Evolutionary conservation across 1,140 invertebrate species (phyloP).

Genomic region (Scaptomyza hsui): DNA sequence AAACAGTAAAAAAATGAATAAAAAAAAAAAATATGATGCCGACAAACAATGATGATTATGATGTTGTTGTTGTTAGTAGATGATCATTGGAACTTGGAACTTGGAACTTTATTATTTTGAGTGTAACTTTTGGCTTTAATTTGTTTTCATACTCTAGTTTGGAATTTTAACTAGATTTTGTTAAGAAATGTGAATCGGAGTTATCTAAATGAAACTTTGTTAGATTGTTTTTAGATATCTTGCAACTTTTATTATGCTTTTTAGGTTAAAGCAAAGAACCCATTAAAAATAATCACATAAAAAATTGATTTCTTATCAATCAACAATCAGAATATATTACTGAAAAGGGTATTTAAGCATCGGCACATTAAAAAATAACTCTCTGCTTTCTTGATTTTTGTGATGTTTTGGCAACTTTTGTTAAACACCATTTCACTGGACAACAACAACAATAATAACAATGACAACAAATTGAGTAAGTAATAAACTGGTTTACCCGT

Average conservation of each 20-base stretch:
- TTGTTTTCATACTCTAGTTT: conserved; percentile 10
- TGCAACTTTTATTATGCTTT: neutral
- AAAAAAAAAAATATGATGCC: conserved; percentile 3
- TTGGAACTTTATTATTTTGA: conserved; percentile 9
- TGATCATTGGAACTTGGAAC: conserved; percentile 36
- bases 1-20: conserved; percentile 38
- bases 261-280: too few species aligned
- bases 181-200: too few species aligned
- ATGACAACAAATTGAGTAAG: conserved; percentile 16
- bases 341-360: neutral
- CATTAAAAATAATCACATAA: neutral
- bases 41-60: conserved; percentile 40
- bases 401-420: conserved; percentile 53
- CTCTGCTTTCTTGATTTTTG: neutral
- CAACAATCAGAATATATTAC: neutral
- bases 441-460: conserved; percentile 15
- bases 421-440: conserved; percentile 54
- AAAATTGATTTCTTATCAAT: neutral
- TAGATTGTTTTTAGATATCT: too few species aligned
- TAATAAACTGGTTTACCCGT: conserved; percentile 73
- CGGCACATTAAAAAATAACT: neutral
- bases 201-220: too few species aligned
- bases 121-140: conserved; percentile 5
- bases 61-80: conserved; percentile 6
- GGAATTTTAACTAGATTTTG: neutral